Conservation (phyloP, 2,888 invertebrate genomes). For the Synanthedon tipuliformis region DNA sequence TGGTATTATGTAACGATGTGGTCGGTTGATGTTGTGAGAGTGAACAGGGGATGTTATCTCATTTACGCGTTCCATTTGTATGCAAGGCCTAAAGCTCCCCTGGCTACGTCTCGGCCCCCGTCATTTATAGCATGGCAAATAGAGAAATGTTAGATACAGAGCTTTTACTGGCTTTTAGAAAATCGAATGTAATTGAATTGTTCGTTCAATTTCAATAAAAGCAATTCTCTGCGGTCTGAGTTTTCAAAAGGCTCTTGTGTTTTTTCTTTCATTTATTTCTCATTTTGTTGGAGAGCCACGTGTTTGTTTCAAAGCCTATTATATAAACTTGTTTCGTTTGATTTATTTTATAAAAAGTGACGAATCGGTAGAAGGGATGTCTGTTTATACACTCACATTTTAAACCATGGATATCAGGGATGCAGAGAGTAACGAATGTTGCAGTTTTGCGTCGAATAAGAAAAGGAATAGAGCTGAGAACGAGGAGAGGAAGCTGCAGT, state of each 20-base stretch:
- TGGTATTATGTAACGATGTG: too few species aligned
- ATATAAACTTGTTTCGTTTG: too few species aligned
- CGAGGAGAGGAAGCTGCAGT: too few species aligned
- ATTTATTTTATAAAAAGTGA: too few species aligned
- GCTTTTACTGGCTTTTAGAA: background rate
- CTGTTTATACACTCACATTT: too few species aligned
- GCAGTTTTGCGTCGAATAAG: too few species aligned
- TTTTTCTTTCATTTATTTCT: background rate
- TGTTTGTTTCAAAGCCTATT: too few species aligned
- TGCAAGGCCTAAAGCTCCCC: slow-evolving; percentile 53
- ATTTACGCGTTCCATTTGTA: slow-evolving; percentile 63
- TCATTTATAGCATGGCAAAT: background rate
- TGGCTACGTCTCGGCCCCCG: slow-evolving; percentile 14
- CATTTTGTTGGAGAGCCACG: too few species aligned
- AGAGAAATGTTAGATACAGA: background rate
- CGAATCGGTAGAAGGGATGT: too few species aligned
- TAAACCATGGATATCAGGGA: too few species aligned
- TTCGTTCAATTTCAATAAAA: slow-evolving; percentile 17
- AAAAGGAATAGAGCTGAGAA: too few species aligned
- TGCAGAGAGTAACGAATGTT: too few species aligned
- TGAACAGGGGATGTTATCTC: slow-evolving; percentile 31
- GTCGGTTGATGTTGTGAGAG: background rate
- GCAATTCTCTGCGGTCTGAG: slow-evolving; percentile 13
- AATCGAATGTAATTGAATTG: slow-evolving; percentile 27
- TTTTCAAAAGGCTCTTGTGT: background rate